phyloP scores from a whole-genome alignment of 2,888 invertebrate species.

The Apotomis turbidana region DNA sequence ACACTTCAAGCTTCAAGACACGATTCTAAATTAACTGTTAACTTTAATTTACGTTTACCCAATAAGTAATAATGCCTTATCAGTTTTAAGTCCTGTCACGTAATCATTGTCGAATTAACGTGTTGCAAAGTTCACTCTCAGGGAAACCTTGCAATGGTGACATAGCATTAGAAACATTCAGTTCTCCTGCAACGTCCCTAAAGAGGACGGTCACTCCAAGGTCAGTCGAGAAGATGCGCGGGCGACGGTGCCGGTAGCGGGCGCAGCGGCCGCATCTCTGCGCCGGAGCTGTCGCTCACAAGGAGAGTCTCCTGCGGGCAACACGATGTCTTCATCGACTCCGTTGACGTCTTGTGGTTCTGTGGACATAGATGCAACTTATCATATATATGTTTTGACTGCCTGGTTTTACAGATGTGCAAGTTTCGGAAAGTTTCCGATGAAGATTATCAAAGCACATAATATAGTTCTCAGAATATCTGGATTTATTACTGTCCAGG shows the following conservation, averaged over 20 bases:
- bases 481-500: too few species aligned
- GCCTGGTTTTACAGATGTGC: not conserved
- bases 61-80: too few species aligned
- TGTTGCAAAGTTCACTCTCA: not conserved
- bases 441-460: too few species aligned
- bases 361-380: constrained; percentile 46
- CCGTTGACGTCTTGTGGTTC: constrained; percentile 74
- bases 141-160: too few species aligned
- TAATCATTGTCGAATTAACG: not conserved
- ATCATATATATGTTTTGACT: constrained; percentile 12
- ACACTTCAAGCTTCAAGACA: too few species aligned
- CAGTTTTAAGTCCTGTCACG: too few species aligned
- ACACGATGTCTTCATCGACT: constrained; percentile 76
- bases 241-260: constrained; percentile 43
- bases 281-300: constrained; percentile 70
- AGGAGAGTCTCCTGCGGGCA: constrained; percentile 73
- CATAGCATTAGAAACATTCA: not conserved
- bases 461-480: too few species aligned
- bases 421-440: too few species aligned
- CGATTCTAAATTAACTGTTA: too few species aligned
- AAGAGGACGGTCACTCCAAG: constrained; percentile 34
- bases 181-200: not conserved
- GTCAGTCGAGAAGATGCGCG: constrained; percentile 40
- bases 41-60: too few species aligned
- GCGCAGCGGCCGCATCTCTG: constrained; percentile 69